Percentiles rank a stretch among this genome's conserved stretches.
These are phyloP conservation scores for Cinclus cinclus DNA, from an alignment of 2,113 vertebrate species.

Conservation along the genomic window DNA sequence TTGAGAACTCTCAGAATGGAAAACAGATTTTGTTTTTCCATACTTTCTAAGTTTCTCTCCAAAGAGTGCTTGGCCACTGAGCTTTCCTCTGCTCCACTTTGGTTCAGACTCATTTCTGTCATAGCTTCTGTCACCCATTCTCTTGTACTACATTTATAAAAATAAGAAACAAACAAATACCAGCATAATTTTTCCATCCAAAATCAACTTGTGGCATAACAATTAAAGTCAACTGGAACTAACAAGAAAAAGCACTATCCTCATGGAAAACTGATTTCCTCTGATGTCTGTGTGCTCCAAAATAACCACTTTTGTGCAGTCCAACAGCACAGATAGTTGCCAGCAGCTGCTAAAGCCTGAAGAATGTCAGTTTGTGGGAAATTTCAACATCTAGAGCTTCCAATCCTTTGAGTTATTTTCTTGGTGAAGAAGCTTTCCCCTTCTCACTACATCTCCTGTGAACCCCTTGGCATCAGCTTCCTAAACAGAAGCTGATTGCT, in stretches of 20 bases:
- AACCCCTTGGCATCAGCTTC: not conserved
- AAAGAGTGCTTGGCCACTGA: not conserved
- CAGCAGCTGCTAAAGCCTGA: not conserved
- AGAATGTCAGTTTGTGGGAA: not conserved
- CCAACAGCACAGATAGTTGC: not conserved
- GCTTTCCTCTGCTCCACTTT: not conserved
- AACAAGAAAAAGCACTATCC: not conserved
- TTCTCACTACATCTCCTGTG: not conserved
- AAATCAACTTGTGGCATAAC: not conserved
- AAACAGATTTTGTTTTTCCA: not conserved
- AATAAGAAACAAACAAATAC: not conserved
- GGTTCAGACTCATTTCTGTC: not conserved
- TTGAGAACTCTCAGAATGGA: not conserved
- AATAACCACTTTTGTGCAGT: not conserved
- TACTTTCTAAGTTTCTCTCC: not conserved
- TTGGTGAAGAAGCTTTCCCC: not conserved
- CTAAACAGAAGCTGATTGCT: not conserved
- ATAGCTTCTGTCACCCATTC: not conserved
- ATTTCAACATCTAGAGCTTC: not conserved
- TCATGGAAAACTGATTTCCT: not conserved
- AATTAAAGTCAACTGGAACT: not conserved
- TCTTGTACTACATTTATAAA: not conserved
- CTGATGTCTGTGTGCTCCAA: not conserved
- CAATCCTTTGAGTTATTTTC: not conserved
- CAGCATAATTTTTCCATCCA: not conserved